A percentile compares a stretch with the other conserved stretches of the same genome.
Evolutionary conservation across 2,113 vertebrate species (phyloP).

Genomic region (Sminthopsis crassicaudata): DNA sequence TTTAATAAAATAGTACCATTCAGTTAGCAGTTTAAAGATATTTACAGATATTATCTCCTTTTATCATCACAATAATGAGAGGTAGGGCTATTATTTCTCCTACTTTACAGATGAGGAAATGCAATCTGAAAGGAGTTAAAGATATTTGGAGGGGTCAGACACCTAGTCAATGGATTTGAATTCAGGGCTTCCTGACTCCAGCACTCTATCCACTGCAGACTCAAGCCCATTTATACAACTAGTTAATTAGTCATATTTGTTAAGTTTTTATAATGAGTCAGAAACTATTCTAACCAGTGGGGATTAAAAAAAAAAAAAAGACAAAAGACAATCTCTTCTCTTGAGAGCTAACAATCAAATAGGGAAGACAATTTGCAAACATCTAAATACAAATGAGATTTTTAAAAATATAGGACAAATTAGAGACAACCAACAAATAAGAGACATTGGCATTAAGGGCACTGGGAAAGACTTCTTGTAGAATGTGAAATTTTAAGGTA

Average conservation of each 20-base stretch:
- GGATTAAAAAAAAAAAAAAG: no score
- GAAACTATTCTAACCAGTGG: neutral
- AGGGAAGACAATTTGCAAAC: neutral
- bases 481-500: neutral
- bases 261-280: neutral
- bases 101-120: neutral
- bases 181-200: neutral
- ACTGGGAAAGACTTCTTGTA: neutral
- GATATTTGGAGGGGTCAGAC: neutral
- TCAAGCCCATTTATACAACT: neutral
- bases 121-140: neutral
- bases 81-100: neutral
- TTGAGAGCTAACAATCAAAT: neutral
- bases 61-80: neutral
- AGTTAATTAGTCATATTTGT: neutral
- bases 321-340: neutral
- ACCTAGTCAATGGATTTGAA: neutral
- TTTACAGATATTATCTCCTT: neutral
- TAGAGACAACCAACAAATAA: neutral
- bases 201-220: neutral
- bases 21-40: neutral
- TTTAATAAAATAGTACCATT: neutral
- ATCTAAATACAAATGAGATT: neutral
- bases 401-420: neutral
- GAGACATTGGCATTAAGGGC: neutral